Percentiles rank a stretch among this genome's conserved stretches.
These are phyloP conservation scores for Macropis europaea DNA, from an alignment of 2,888 invertebrate species.

Conservation along the genomic window DNA sequence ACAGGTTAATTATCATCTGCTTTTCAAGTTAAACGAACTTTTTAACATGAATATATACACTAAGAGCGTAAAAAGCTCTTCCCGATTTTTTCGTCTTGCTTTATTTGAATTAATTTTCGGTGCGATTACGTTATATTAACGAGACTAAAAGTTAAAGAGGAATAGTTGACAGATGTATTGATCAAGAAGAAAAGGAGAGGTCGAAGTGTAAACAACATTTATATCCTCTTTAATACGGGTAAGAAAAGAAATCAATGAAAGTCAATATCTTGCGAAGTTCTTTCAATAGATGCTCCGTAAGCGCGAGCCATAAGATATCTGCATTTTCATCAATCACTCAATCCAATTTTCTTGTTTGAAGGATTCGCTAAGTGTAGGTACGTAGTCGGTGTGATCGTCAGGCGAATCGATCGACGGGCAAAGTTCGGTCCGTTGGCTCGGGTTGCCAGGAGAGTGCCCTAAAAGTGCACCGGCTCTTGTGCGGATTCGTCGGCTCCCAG, in stretches of 20 bases:
- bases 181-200: too few species aligned
- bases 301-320: slow-evolving; percentile 6
- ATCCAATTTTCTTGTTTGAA: slow-evolving; percentile 36
- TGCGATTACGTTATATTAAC: too few species aligned
- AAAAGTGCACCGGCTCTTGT: slow-evolving; percentile 76
- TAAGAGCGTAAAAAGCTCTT: too few species aligned
- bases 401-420: slow-evolving; percentile 49
- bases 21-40: too few species aligned
- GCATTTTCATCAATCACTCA: slow-evolving; percentile 7
- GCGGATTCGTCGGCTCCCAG: slow-evolving; percentile 72
- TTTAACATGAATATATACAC: too few species aligned
- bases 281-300: background rate
- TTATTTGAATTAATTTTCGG: too few species aligned
- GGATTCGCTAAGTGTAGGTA: slow-evolving; percentile 20
- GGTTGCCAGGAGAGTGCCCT: slow-evolving; percentile 69
- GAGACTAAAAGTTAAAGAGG: too few species aligned
- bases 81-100: too few species aligned
- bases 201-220: too few species aligned
- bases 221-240: too few species aligned
- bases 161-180: too few species aligned
- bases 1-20: too few species aligned
- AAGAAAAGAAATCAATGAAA: background rate
- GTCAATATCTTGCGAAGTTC: background rate
- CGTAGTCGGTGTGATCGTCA: slow-evolving; percentile 50
- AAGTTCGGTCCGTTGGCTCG: slow-evolving; percentile 47